Evolutionary conservation across 2,888 invertebrate species (phyloP).

Genomic region (Pardosa pseudoannulata): DNA sequence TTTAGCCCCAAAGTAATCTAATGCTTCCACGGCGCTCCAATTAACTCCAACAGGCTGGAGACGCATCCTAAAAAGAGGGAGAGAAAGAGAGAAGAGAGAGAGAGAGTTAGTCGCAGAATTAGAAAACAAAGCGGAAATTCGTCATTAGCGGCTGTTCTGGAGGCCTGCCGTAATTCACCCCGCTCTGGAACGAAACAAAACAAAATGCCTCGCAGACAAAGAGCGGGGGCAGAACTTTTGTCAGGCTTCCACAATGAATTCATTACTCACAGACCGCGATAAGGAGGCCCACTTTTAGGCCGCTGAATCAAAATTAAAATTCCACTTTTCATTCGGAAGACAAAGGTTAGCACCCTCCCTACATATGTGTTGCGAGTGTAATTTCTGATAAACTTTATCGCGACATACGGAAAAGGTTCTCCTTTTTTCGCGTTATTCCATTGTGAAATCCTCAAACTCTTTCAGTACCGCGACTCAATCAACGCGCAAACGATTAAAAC

Average conservation of each 20-base stretch:
- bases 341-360: constrained; percentile 50
- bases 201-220: constrained; percentile 33
- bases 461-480: constrained; percentile 59
- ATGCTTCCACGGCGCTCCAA: neutral
- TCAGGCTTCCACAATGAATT: constrained; percentile 61
- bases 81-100: neutral
- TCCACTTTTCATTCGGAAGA: constrained; percentile 69
- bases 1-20: neutral
- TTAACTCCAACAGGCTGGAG: constrained; percentile 9
- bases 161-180: constrained; percentile 25
- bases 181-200: constrained; percentile 50
- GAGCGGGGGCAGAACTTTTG: constrained; percentile 63
- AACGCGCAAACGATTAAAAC: constrained; percentile 63
- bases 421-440: constrained; percentile 22
- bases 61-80: constrained; percentile 20
- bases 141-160: constrained; percentile 42
- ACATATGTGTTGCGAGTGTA: neutral
- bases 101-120: constrained; percentile 27
- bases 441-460: constrained; percentile 50
- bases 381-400: constrained; percentile 65
- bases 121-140: constrained; percentile 64
- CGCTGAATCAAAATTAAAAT: constrained; percentile 69
- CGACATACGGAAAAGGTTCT: constrained; percentile 57
- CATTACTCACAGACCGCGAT: constrained; percentile 61
- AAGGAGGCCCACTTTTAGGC: constrained; percentile 67